Evolutionary conservation across 2,888 invertebrate species (phyloP), one percentile per base, ranked within the genome.

Genomic region (Nemapogon koenigi): DNA sequence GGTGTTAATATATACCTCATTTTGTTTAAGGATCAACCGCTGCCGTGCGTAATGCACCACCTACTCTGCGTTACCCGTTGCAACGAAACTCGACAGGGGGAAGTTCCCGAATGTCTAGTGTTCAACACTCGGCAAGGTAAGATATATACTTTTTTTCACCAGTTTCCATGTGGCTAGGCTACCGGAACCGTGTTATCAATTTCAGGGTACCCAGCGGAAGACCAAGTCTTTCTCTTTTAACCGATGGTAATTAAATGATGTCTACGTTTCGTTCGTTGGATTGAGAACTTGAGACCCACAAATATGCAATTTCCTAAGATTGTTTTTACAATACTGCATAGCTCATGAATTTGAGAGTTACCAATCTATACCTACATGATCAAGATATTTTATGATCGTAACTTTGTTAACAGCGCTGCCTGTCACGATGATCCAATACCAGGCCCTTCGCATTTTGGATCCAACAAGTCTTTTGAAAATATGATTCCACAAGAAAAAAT

Each of bases 121-220:
- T 65, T 40, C 68, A 73, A 4, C 58, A 69, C 16, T 68, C 70
- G 1, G 56, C 57, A 19, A 70, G 72, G 72, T 70, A 4, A 6
- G 22, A 31, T 16, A 27, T 35, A 18, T 16, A 15, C 1, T 16
- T 30, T 2, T 38, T 22, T 28, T 17, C 7, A 18, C 35, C 10
- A 7, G 10, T 22, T 6, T 22, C 10, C 10, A 7, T 22, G 22
- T 22, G 6, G 10, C 10, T 7, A 22, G 22, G 6, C 7, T 22
- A 22, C 22, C 6, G 22, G n/a, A n/a, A n/a, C n/a, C n/a, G n/a
- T n/a, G n/a, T n/a, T n/a, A n/a, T n/a, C n/a, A n/a, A n/a, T n/a
- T n/a, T n/a, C n/a, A n/a, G n/a, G n/a, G n/a, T n/a, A n/a, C n/a
- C n/a, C n/a, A n/a, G n/a, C n/a, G n/a, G n/a, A n/a, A n/a, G n/a